phyloP scores from a whole-genome alignment of 2,888 invertebrate genomes.

The Tinea trinotella region DNA sequence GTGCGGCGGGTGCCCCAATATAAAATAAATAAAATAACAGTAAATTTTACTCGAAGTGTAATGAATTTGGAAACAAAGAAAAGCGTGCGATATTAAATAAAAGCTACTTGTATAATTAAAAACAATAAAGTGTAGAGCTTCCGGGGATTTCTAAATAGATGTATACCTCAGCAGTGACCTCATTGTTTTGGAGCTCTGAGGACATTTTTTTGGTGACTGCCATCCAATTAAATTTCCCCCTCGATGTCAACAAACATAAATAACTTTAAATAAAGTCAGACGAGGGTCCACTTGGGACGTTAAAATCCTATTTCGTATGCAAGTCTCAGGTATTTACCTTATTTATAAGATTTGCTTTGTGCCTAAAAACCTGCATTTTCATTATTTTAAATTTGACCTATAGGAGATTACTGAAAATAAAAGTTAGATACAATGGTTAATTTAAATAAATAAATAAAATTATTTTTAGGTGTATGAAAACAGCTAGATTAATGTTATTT shows the following conservation, averaged over 20 bases:
- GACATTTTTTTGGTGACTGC: constrained; percentile 14
- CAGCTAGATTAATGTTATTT: too few relatives aligned
- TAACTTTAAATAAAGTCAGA: constrained; percentile 16
- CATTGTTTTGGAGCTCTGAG: not conserved
- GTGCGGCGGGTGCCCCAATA: too few relatives aligned
- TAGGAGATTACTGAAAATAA: too few relatives aligned
- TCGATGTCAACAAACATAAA: constrained; percentile 17
- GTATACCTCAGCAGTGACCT: not conserved
- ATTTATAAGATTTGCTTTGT: not conserved
- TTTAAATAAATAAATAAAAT: too few relatives aligned
- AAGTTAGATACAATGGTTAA: too few relatives aligned
- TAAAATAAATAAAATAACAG: too few relatives aligned
- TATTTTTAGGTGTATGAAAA: too few relatives aligned
- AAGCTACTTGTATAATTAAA: not conserved
- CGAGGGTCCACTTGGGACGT: constrained; percentile 3
- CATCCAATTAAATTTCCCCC: constrained; percentile 16
- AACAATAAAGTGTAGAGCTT: not conserved
- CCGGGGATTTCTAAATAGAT: not conserved
- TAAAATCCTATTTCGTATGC: constrained; percentile 9
- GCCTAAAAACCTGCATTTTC: not conserved
- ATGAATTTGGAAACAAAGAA: not conserved
- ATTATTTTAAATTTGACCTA: too few relatives aligned
- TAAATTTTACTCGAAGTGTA: too few relatives aligned
- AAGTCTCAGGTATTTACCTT: not conserved
- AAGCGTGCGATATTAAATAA: not conserved